Percentiles rank a stretch among this genome's conserved stretches.
phyloP scores from a whole-genome alignment of 2,797 vertebrate genomes.

The Fistularia commersonii region DNA sequence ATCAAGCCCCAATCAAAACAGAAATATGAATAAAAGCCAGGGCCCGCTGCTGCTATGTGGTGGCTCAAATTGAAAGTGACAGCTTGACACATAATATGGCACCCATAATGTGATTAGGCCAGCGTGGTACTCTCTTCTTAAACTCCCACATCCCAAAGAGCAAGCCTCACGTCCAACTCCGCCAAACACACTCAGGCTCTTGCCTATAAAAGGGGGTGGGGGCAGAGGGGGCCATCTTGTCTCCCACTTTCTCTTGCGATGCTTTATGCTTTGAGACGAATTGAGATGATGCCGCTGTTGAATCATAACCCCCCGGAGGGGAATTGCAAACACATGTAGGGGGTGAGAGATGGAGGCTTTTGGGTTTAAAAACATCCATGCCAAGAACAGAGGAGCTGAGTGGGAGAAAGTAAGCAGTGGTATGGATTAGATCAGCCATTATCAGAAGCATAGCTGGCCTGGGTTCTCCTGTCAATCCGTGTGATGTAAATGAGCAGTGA shows the following conservation, averaged over 20 bases:
- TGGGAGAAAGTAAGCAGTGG: conserved; percentile 69
- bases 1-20: conserved; percentile 75
- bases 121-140: conserved; percentile 69
- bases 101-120: conserved; percentile 82
- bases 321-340: conserved; percentile 79
- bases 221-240: conserved; percentile 53
- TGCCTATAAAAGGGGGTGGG: conserved; percentile 37
- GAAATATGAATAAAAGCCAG: conserved; percentile 65
- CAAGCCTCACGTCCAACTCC: conserved; percentile 69
- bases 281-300: conserved; percentile 72
- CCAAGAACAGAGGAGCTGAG: conserved; percentile 71
- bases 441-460: conserved; percentile 64
- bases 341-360: conserved; percentile 53
- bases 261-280: conserved; percentile 73
- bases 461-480: conserved; percentile 55
- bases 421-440: conserved; percentile 72
- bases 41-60: conserved; percentile 43
- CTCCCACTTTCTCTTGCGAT: conserved; percentile 64
- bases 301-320: conserved; percentile 74
- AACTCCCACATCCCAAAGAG: conserved; percentile 73
- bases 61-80: conserved; percentile 81
- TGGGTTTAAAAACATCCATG: conserved; percentile 60
- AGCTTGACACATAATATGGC: conserved; percentile 83
- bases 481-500: conserved; percentile 61
- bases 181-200: conserved; percentile 69